Percentiles rank a stretch among this genome's conserved stretches.
These are phyloP conservation scores for Neosalanx taihuensis DNA, from an alignment of 2,797 vertebrate genomes.

Conservation along the genomic window DNA sequence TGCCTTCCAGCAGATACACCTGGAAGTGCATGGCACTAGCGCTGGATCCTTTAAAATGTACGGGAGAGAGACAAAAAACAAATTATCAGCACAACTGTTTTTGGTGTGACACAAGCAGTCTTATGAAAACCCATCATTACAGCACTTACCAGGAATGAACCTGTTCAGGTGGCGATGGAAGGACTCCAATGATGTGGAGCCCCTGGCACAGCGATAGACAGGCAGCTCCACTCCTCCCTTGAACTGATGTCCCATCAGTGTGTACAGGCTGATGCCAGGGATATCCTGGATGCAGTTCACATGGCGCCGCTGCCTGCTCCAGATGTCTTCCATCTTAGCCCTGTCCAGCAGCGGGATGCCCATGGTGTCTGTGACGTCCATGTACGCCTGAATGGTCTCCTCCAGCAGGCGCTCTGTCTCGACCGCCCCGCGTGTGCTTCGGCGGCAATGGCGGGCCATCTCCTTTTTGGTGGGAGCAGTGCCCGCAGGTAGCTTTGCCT, in stretches of 20 bases:
- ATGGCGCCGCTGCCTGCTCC: conserved; percentile 20
- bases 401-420: conserved; percentile 22
- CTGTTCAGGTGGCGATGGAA: conserved; percentile 10
- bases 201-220: conserved; percentile 17
- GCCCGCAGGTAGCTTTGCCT: background rate
- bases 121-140: no score
- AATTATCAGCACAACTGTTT: no score
- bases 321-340: conserved; percentile 19
- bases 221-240: conserved; percentile 22
- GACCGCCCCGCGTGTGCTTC: background rate
- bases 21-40: no score
- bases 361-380: conserved; percentile 19
- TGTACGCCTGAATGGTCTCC: conserved; percentile 15
- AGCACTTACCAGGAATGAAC: conserved; percentile 28
- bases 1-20: no score
- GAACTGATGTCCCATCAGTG: background rate
- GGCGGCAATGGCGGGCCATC: conserved; percentile 20
- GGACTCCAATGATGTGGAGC: conserved; percentile 12
- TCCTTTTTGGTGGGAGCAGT: background rate
- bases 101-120: no score
- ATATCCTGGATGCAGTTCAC: conserved; percentile 23
- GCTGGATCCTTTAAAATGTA: no score
- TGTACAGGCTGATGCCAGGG: conserved; percentile 20
- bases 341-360: conserved; percentile 24
- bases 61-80: no score